A percentile compares a stretch with the other conserved stretches of the same genome.
These are phyloP conservation scores for Siphlonurus alternatus DNA, from an alignment of 2,888 invertebrate genomes.

Conservation along the genomic window DNA sequence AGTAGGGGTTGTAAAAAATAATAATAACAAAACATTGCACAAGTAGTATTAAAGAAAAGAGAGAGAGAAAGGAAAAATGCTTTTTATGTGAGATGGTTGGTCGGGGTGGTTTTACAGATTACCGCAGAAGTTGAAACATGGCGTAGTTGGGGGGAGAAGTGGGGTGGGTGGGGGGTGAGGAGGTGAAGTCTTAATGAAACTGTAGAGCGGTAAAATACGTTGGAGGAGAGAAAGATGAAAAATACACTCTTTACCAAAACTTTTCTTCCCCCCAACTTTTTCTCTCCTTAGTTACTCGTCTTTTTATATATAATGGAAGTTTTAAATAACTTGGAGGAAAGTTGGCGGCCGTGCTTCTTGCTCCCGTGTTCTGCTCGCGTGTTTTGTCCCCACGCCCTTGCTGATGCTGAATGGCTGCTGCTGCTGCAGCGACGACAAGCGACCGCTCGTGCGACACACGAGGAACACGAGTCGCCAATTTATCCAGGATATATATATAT, in stretches of 20 bases:
- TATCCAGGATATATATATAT: too few species aligned
- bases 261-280: not conserved
- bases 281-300: not conserved
- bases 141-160: not conserved
- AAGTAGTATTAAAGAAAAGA: not conserved
- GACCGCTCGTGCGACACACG: not conserved
- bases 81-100: not conserved
- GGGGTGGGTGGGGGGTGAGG: not conserved
- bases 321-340: not conserved
- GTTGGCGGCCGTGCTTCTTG: not conserved
- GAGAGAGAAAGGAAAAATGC: not conserved
- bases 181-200: not conserved
- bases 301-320: not conserved
- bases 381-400: not conserved
- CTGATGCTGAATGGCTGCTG: too few species aligned
- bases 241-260: conserved; percentile 2
- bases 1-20: not conserved
- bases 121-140: conserved; percentile 1
- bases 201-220: not conserved
- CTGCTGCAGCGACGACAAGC: not conserved
- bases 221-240: not conserved
- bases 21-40: not conserved
- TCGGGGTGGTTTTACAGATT: conserved; percentile 3
- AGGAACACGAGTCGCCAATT: not conserved
- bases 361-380: not conserved